These are phyloP conservation scores for Anthophora plumipes DNA, from an alignment of 2,888 invertebrate genomes.

Conservation along the genomic window DNA sequence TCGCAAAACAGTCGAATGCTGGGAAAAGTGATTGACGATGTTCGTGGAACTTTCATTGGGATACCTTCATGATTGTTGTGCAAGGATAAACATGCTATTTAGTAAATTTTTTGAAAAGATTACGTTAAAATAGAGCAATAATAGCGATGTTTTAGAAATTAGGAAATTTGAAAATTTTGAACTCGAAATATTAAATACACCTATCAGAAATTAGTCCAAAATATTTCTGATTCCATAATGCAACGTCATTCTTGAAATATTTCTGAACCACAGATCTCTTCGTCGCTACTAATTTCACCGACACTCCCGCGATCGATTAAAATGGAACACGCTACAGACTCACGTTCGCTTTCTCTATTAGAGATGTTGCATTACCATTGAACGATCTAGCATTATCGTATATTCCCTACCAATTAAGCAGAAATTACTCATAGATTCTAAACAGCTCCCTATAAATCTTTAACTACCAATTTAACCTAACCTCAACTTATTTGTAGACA, in stretches of 20 bases:
- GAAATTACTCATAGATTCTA: not conserved
- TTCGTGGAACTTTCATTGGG: slow-evolving; percentile 22
- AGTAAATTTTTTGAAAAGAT: too few species aligned
- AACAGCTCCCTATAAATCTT: not conserved
- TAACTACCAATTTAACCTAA: not conserved
- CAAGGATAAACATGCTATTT: too few species aligned
- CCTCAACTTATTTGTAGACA: not conserved
- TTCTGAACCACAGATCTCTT: not conserved
- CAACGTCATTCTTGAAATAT: not conserved
- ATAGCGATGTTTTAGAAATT: too few species aligned
- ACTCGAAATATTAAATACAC: too few species aligned
- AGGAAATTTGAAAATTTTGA: too few species aligned
- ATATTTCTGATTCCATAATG: not conserved
- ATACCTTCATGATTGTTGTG: not conserved
- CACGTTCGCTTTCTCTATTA: slow-evolving; percentile 6
- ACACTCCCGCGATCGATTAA: not conserved
- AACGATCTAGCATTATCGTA: not conserved
- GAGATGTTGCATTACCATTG: not conserved
- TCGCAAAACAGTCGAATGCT: not conserved
- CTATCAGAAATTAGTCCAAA: not conserved
- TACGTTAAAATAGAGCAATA: too few species aligned
- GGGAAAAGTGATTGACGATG: not conserved
- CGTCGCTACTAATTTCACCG: not conserved
- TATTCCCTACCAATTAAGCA: not conserved
- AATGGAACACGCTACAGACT: not conserved